Evolutionary conservation across 2,113 vertebrate species (phyloP).

Genomic region (Scomber scombrus): DNA sequence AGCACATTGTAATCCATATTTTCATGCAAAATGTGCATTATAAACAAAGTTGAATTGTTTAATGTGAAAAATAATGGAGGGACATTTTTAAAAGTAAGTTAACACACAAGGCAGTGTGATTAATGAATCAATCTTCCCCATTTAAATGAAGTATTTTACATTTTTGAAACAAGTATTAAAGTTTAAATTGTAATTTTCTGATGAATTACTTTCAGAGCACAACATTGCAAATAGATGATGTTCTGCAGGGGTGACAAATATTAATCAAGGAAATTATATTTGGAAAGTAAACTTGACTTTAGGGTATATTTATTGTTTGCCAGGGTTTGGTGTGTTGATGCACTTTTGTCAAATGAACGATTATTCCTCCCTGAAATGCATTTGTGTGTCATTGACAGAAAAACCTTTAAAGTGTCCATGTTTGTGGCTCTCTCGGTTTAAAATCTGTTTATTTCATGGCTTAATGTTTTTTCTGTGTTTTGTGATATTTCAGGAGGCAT

Average conservation of each 20-base stretch:
- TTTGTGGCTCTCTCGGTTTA: not conserved
- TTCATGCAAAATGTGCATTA: not conserved
- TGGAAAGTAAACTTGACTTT: not conserved
- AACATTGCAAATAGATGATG: too few relatives aligned
- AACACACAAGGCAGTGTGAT: too few relatives aligned
- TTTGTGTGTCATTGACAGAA: not conserved
- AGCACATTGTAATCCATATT: not conserved
- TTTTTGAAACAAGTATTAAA: too few relatives aligned
- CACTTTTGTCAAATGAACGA: not conserved
- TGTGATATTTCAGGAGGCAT: conserved; percentile 85
- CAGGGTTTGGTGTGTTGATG: not conserved
- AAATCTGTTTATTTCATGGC: not conserved
- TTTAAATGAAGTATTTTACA: too few relatives aligned
- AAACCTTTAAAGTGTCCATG: not conserved
- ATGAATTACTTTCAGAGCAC: too few relatives aligned
- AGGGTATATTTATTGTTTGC: not conserved
- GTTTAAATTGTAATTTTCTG: too few relatives aligned
- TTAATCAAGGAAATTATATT: too few relatives aligned
- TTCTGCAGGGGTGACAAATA: too few relatives aligned
- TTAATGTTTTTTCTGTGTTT: not conserved
- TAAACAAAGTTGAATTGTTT: not conserved
- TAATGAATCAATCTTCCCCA: too few relatives aligned
- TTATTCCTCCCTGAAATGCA: not conserved
- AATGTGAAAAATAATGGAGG: too few relatives aligned
- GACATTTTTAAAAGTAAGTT: not conserved